phyloP scores from a whole-genome alignment of 1,140 invertebrate genomes.

The Ceratosolen solmsi region DNA sequence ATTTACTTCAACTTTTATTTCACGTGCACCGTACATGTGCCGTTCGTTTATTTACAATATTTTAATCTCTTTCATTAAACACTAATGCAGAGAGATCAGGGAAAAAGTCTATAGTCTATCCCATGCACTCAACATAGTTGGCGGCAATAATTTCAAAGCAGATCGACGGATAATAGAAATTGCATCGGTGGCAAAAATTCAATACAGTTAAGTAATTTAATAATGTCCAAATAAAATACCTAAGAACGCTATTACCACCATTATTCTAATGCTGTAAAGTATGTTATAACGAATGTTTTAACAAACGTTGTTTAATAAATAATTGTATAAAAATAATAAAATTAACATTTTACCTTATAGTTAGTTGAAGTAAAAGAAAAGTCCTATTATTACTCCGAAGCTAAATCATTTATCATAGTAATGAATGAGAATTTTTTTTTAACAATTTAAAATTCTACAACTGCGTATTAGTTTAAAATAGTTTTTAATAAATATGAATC shows the following conservation, averaged over 20 bases:
- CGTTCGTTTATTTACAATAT: neutral
- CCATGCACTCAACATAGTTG: neutral
- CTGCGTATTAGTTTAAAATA: no score
- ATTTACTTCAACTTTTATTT: constrained; percentile 35
- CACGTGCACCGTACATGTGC: neutral
- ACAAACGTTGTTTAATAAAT: no score
- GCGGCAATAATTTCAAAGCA: constrained; percentile 20
- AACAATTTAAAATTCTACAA: no score
- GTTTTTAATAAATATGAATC: no score
- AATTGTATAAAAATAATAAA: neutral
- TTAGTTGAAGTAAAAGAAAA: no score
- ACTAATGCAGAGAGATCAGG: constrained; percentile 3
- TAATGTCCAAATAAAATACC: constrained; percentile 2
- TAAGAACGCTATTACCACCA: no score
- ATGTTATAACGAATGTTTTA: neutral
- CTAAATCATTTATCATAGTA: no score
- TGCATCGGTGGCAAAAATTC: neutral
- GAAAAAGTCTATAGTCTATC: neutral
- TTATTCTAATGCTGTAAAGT: neutral
- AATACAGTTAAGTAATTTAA: constrained; percentile 28
- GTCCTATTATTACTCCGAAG: no score
- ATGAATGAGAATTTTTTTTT: no score
- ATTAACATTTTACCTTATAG: neutral
- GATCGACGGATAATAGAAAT: constrained; percentile 17
- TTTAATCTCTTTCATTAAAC: neutral